Conservation (phyloP, 37 sponge, comb jelly and placozoan genomes). For the Hexactinellida sp. region DNA sequence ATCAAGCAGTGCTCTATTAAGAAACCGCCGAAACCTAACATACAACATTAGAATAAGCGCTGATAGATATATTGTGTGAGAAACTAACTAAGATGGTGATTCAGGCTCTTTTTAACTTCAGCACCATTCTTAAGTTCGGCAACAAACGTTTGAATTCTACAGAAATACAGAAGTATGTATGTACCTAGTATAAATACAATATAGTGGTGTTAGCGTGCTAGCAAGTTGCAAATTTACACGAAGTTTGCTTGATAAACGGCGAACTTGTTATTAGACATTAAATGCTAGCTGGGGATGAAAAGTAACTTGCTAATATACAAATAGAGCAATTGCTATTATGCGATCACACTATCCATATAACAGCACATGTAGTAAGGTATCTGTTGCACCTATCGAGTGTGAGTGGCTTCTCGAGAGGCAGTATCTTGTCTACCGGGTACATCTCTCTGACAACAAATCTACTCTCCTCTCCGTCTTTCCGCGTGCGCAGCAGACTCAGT, state of each 20-base stretch:
- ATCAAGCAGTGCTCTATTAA: conserved; percentile 65
- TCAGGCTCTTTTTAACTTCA: conserved; percentile 47
- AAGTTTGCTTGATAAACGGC: no score
- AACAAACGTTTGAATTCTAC: conserved; percentile 19
- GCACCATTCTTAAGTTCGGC: conserved; percentile 34
- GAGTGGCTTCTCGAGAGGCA: conserved; percentile 37
- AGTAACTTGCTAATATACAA: no score
- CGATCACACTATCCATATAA: not conserved
- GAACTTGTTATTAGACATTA: no score
- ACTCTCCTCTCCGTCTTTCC: conserved; percentile 74
- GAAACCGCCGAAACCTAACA: conserved; percentile 59
- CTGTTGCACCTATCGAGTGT: conserved; percentile 36
- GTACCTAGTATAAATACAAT: no score
- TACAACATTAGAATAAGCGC: no score
- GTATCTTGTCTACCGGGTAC: conserved; percentile 48
- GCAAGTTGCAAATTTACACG: no score
- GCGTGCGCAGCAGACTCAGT: conserved; percentile 50
- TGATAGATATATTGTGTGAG: no score
- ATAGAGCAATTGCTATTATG: not conserved
- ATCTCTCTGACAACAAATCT: conserved; percentile 66
- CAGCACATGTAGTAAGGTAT: not conserved
- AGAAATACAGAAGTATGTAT: not conserved
- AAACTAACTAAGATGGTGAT: conserved; percentile 59
- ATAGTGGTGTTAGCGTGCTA: no score
- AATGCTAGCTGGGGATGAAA: no score